phyloP scores from a whole-genome alignment of 2,113 vertebrate species.

The Dolichallabes microphthalmus region DNA sequence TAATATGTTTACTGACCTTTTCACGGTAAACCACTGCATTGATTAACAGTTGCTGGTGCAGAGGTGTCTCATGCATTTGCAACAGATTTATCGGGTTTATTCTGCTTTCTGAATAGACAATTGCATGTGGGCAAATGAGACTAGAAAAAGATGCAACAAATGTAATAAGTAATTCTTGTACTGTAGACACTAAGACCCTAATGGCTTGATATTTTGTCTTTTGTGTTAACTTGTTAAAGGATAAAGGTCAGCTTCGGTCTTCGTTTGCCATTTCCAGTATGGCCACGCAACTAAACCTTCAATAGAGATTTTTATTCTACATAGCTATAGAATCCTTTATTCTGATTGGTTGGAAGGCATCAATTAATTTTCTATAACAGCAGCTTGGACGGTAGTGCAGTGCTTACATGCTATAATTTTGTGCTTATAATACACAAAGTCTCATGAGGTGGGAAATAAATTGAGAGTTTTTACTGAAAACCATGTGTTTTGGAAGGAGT shows the following conservation, averaged over 20 bases:
- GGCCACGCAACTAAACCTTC: neutral
- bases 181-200: conserved; percentile 11
- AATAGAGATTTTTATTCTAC: neutral
- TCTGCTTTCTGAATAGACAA: neutral
- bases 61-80: neutral
- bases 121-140: neutral
- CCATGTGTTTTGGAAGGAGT: neutral
- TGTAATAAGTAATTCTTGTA: conserved; percentile 9
- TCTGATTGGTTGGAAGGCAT: neutral
- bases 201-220: conserved; percentile 25
- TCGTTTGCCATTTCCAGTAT: neutral
- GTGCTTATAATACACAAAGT: neutral
- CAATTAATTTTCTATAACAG: neutral
- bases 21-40: neutral
- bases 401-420: neutral
- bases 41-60: conserved; percentile 12
- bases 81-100: conserved; percentile 18
- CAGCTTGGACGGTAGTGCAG: neutral
- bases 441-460: neutral
- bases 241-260: conserved; percentile 25
- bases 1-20: conserved; percentile 37
- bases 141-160: conserved; percentile 5
- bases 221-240: conserved; percentile 11
- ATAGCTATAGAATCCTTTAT: neutral
- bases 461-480: neutral